Evolutionary conservation across 92 coral and sea anemone species (phyloP).

Genomic region (Porites divaricata): DNA sequence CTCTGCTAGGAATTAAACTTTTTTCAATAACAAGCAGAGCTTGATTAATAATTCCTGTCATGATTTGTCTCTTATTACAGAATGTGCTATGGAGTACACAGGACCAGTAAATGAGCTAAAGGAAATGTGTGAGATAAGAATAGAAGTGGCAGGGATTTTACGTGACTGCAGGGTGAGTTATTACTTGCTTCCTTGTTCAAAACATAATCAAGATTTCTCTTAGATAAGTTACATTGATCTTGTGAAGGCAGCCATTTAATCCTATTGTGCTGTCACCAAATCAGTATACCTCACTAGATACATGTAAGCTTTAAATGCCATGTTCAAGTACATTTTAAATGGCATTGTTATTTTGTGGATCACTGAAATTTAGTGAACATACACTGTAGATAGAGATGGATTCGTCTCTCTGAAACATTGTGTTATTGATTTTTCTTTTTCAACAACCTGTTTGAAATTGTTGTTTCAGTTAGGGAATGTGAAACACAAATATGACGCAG

Average conservation of each 20-base stretch:
- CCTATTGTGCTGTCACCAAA: no score
- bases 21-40: no score
- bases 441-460: neutral
- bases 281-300: no score
- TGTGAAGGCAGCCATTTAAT: no score
- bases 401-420: neutral
- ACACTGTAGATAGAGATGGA: no score
- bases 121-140: slow-evolving; percentile 95
- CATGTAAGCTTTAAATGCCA: no score
- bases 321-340: no score
- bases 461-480: slow-evolving; percentile 82
- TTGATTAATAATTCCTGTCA: neutral
- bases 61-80: slow-evolving; percentile 22
- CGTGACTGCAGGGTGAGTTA: slow-evolving; percentile 88
- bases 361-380: no score
- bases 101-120: slow-evolving; percentile 90
- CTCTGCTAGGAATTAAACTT: no score
- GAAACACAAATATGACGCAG: slow-evolving; percentile 91
- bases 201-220: no score
- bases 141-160: slow-evolving; percentile 97
- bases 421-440: neutral
- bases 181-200: neutral
- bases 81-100: slow-evolving; percentile 87
- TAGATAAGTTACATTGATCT: no score
- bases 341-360: no score